Percentiles rank a stretch among this genome's conserved stretches.
These are phyloP conservation scores for Hyalella azteca DNA, from an alignment of 2,888 invertebrate genomes.

Conservation along the genomic window DNA sequence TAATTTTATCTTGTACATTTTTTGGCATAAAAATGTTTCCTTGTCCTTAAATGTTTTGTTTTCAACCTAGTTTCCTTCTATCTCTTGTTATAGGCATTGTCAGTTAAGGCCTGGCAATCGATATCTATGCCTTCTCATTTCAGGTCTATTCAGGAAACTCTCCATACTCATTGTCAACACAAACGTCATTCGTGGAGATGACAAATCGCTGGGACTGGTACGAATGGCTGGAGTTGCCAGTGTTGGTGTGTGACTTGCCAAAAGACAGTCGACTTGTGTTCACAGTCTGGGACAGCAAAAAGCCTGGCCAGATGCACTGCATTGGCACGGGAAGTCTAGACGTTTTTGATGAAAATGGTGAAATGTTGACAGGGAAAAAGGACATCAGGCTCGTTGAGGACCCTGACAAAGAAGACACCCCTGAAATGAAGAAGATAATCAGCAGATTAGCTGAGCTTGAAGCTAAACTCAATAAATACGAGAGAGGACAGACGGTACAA, in stretches of 20 bases:
- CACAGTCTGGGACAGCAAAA: conserved; percentile 90
- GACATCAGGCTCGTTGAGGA: conserved; percentile 87
- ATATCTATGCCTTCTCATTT: no score
- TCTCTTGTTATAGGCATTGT: no score
- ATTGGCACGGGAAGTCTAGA: conserved; percentile 93
- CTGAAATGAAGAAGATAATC: conserved; percentile 70
- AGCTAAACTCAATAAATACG: conserved; percentile 75
- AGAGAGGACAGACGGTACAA: conserved; percentile 92
- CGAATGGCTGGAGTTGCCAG: conserved; percentile 91
- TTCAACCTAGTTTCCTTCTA: no score
- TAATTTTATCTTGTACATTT: no score
- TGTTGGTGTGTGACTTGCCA: conserved; percentile 89
- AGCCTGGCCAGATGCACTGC: conserved; percentile 74
- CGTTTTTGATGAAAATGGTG: conserved; percentile 92
- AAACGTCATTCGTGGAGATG: conserved; percentile 91
- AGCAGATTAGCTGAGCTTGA: conserved; percentile 78
- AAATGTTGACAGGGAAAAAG: conserved; percentile 80
- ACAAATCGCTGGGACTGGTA: conserved; percentile 96
- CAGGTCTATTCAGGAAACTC: conserved; percentile 26
- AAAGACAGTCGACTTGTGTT: conserved; percentile 83
- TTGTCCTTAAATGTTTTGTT: no score
- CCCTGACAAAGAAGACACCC: conserved; percentile 74
- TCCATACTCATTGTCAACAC: conserved; percentile 73
- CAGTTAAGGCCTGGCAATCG: no score
- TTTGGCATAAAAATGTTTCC: no score